These are phyloP conservation scores for Albula glossodonta DNA, from an alignment of 2,113 vertebrate species.

Conservation along the genomic window DNA sequence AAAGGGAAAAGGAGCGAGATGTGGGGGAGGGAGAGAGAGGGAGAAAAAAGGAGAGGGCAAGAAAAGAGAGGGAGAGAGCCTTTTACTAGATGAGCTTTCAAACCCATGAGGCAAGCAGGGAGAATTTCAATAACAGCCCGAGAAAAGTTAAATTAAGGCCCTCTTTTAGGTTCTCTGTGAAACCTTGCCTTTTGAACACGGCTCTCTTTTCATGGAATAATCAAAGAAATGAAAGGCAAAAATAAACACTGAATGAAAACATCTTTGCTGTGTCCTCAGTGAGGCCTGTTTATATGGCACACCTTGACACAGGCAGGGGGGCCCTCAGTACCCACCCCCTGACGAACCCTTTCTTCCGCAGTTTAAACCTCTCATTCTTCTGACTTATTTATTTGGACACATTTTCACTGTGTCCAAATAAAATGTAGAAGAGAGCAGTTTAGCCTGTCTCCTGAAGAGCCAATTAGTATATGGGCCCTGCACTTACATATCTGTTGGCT, in stretches of 20 bases:
- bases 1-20: neutral
- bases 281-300: neutral
- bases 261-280: neutral
- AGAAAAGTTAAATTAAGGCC: neutral
- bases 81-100: neutral
- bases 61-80: neutral
- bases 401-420: neutral
- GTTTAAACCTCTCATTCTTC: neutral
- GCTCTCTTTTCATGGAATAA: neutral
- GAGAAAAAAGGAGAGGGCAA: constrained; percentile 3
- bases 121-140: neutral
- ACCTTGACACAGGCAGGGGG: neutral
- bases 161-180: neutral
- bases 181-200: neutral
- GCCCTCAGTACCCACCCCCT: neutral
- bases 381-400: too few relatives aligned
- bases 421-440: neutral
- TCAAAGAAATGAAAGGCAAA: neutral
- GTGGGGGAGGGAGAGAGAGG: neutral
- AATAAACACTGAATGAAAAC: neutral
- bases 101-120: neutral
- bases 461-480: neutral
- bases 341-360: neutral
- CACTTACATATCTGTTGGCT: neutral
- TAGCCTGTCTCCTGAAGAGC: neutral